Evolutionary conservation across 2,797 vertebrate species (phyloP), one percentile per base, ranked within the genome.

Genomic region (Melanogrammus aeglefinus): DNA sequence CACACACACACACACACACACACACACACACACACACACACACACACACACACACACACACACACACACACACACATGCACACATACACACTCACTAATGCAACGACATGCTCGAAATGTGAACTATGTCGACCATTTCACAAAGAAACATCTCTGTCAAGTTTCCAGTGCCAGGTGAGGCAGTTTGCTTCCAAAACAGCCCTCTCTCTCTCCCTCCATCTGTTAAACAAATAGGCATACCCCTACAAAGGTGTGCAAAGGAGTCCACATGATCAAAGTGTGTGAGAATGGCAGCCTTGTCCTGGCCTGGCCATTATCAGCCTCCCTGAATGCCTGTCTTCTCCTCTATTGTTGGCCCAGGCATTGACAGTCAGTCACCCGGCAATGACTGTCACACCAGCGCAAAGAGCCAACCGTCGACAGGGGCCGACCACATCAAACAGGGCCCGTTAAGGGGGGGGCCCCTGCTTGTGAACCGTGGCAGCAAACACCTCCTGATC

Each of bases 311-410:
- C 92, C 90, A 92, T 95, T 94, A 94, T 94, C 91, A 90, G 90
- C 86, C 90, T 87, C 86, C 88, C 90, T 94, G 92, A 95, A 94
- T 93, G 91, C 87, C 90, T 94, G 92, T 94, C 93, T 93, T 94
- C 90, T 93, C 90, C 90, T 89, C 91, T 91, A 94, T 95, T 95
- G 94, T 95, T 81, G 87, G 90, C 44, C 44, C 75, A 77, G 89
- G 90, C 93, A 94, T 94, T 94, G 94, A 95, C 92, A 94, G 93
- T 92, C 92, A 94, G 88, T 94, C 93, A 94, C 89, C 93, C 92
- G 91, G 92, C 93, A 94, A 94, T 95, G 95, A 94, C 93, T 93
- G 93, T 95, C 94, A 95, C 94, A 94, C 92, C 88, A 88, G 92
- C 82, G 88, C 90, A 92, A 94, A 94, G 92, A 92, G 92, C 90